Percentiles rank a stretch among this genome's conserved stretches.
Evolutionary conservation across 2,888 invertebrate genomes (phyloP).

Genomic region (Dolomedes plantarius): DNA sequence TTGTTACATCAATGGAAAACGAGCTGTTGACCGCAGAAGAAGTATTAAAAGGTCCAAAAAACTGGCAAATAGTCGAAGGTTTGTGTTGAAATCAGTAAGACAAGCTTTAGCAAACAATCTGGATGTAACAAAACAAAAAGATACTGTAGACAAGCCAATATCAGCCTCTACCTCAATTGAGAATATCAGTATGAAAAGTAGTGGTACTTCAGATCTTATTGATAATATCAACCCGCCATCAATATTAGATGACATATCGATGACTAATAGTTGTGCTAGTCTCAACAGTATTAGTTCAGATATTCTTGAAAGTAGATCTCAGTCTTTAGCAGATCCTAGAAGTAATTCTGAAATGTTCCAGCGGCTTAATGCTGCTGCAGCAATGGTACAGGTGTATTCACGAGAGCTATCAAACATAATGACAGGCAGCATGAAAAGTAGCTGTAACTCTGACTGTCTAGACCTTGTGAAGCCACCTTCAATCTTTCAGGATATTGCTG

Average conservation of each 20-base stretch:
- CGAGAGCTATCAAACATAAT: slow-evolving; percentile 76
- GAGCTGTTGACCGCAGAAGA: slow-evolving; percentile 51
- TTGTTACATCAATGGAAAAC: slow-evolving; percentile 63
- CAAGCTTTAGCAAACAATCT: slow-evolving; percentile 68
- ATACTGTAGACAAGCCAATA: slow-evolving; percentile 85
- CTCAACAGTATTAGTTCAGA: slow-evolving; percentile 72
- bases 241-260: slow-evolving; percentile 81
- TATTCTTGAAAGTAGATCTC: slow-evolving; percentile 72
- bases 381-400: slow-evolving; percentile 74
- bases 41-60: slow-evolving; percentile 62
- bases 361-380: slow-evolving; percentile 76
- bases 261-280: slow-evolving; percentile 78
- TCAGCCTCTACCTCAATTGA: slow-evolving; percentile 86
- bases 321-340: slow-evolving; percentile 72
- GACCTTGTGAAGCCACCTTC: slow-evolving; percentile 86
- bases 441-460: slow-evolving; percentile 78
- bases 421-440: slow-evolving; percentile 77
- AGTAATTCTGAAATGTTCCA: slow-evolving; percentile 79
- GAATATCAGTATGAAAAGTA: slow-evolving; percentile 86
- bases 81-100: slow-evolving; percentile 72
- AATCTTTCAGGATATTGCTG: slow-evolving; percentile 84
- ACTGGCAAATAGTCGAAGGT: slow-evolving; percentile 45
- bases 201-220: slow-evolving; percentile 86
- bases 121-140: slow-evolving; percentile 53
- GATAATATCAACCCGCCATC: slow-evolving; percentile 88